Evolutionary conservation across 2,888 invertebrate species (phyloP), one percentile per base, ranked within the genome.

Genomic region (Heliothis peltigera): DNA sequence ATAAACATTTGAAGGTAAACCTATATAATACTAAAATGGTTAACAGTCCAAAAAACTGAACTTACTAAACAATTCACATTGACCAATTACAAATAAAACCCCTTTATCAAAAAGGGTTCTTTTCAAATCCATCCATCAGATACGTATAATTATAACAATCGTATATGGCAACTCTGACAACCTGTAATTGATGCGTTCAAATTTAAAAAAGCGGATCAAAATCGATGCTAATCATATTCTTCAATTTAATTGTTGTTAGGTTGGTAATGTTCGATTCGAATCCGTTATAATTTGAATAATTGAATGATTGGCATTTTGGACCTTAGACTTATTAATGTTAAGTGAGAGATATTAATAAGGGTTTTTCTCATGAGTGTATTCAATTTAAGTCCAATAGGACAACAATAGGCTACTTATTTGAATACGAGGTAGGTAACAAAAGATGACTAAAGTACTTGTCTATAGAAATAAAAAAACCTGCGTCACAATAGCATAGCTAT

Each of bases 61-160:
- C 67, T 58, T 42, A 55, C 47, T 48, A 19, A 49, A 63, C 55
- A 25, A 55, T 44, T 22, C 35, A 49, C 60, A 66, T 70, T 63
- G 53, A 61, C 53, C 57, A 70, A 73, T 80, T 77, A 59, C 15
- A 48, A 60, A 52, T 48, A 46, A 70, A 51, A 65, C 61, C 66
- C 73, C 63, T 78, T 70, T 77, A 81, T 80, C 70, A 77, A 69
- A 79, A 70, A 81, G 65, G 74, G 70, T 79, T 73, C 59, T 56
- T 63, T 69, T 79, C 59, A 70, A 67, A 77, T 75, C 64, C 66
- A 75, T 77, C 75, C 70, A 81, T 80, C 75, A 70, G 58, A 48
- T 76, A 49, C 68, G 53, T 72, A 77, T 81, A 81, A 80, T 80
- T 81, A 80, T 81, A 69, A 77, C 72, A 70, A 79, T 79, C 64